Conservation (phyloP, 2,113 vertebrate genomes). For the Tichodroma muraria region DNA sequence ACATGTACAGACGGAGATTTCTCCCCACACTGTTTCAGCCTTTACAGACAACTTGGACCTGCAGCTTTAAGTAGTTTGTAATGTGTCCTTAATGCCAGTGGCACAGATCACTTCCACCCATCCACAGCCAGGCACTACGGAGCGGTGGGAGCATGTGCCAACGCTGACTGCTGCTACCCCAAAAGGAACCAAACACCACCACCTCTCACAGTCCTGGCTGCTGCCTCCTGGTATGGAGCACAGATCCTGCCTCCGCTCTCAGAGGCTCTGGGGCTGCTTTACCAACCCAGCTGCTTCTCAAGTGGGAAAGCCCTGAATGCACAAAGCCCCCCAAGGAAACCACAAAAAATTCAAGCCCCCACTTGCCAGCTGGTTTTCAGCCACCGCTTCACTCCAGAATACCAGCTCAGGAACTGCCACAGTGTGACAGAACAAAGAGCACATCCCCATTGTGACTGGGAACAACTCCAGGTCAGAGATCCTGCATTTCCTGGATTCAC, state of each 20-base stretch:
- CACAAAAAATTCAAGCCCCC: neutral
- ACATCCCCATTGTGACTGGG: neutral
- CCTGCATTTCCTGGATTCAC: neutral
- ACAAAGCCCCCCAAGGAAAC: rapidly evolving
- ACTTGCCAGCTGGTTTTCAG: neutral
- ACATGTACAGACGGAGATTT: neutral
- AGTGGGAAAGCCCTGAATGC: neutral
- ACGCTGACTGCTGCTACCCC: rapidly evolving
- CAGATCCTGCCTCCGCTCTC: neutral
- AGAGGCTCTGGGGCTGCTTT: rapidly evolving
- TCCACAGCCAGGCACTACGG: rapidly evolving
- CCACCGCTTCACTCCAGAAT: neutral
- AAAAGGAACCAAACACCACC: neutral
- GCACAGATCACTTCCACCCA: neutral
- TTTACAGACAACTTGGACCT: neutral
- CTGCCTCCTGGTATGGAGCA: neutral
- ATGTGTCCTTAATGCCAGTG: neutral
- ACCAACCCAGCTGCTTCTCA: neutral
- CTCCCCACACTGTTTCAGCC: slow-evolving; percentile 12
- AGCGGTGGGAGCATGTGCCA: neutral
- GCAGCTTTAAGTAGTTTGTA: neutral
- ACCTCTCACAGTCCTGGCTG: neutral
- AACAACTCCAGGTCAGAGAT: neutral
- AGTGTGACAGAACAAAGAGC: neutral
- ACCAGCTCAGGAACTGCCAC: neutral